A percentile compares a stretch with the other conserved stretches of the same genome.
phyloP scores from a whole-genome alignment of 2,888 invertebrate genomes.

The Hemistola chrysoprasaria region DNA sequence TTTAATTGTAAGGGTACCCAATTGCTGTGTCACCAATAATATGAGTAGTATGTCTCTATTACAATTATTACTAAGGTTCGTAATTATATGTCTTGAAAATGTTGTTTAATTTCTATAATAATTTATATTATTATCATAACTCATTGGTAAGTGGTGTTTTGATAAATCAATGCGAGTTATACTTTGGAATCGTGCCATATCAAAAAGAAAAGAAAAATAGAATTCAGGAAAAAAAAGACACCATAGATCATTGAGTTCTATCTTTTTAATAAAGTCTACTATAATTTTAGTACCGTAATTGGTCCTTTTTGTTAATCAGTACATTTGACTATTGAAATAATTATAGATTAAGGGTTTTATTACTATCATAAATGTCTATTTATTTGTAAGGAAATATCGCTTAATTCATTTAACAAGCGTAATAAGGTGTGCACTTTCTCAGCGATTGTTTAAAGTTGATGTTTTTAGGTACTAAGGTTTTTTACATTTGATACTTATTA shows the following conservation, averaged over 20 bases:
- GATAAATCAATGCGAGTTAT: conserved; percentile 34
- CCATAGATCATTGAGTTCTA: conserved; percentile 60
- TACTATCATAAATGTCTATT: conserved; percentile 76
- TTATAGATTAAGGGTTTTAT: conserved; percentile 66
- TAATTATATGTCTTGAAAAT: conserved; percentile 37
- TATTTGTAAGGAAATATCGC: conserved; percentile 72
- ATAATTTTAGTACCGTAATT: conserved; percentile 18
- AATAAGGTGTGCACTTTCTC: conserved; percentile 73
- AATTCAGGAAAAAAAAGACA: conserved; percentile 25
- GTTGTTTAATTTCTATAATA: conserved; percentile 25
- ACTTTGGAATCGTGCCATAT: conserved; percentile 67
- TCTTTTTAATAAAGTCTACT: conserved; percentile 6
- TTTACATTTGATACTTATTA: conserved; percentile 79
- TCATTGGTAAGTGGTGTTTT: conserved; percentile 60
- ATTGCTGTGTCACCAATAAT: conserved; percentile 82
- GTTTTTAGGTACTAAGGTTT: too few relatives aligned
- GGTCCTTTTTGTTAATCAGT: conserved; percentile 41
- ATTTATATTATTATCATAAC: conserved; percentile 31
- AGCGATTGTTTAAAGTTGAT: conserved; percentile 68
- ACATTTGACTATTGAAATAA: conserved; percentile 56
- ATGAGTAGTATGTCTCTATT: conserved; percentile 71
- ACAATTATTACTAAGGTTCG: conserved; percentile 56
- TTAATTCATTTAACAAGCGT: conserved; percentile 63
- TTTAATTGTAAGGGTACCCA: conserved; percentile 58
- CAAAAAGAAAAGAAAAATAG: conserved; percentile 42